A percentile compares a stretch with the other conserved stretches of the same genome.
Conservation (phyloP, 2,888 invertebrate species). For the Nomada fabriciana region DNA sequence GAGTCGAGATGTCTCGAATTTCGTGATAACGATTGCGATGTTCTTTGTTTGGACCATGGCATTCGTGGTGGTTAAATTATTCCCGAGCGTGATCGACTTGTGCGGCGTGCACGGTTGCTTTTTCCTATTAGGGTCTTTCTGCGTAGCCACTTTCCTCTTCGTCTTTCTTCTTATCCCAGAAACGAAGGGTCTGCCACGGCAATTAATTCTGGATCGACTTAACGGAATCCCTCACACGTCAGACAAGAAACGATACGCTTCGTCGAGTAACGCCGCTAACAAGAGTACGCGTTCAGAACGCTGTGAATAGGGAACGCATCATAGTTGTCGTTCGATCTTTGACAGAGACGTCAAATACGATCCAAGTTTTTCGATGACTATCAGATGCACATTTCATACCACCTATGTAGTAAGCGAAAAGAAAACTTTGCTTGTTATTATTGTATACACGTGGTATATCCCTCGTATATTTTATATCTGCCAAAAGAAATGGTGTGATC, state of each 20-base stretch:
- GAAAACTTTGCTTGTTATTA: not conserved
- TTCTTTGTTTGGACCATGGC: conserved; percentile 75
- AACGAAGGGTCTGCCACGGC: conserved; percentile 79
- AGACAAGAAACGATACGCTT: conserved; percentile 11
- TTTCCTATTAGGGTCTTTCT: conserved; percentile 74
- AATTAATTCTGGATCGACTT: conserved; percentile 78
- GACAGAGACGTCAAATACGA: not conserved
- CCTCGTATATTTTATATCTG: not conserved
- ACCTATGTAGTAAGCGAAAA: too few relatives aligned
- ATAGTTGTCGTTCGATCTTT: not conserved
- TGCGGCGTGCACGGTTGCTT: conserved; percentile 80
- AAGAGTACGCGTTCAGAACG: conserved; percentile 19
- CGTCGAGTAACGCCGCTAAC: not conserved
- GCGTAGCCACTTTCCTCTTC: conserved; percentile 73
- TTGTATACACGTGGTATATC: not conserved
- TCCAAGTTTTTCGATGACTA: not conserved
- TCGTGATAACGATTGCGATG: conserved; percentile 73
- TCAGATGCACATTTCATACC: too few relatives aligned
- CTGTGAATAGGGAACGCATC: not conserved
- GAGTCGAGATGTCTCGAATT: conserved; percentile 73
- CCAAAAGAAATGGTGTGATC: not conserved
- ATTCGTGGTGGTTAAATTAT: conserved; percentile 78
- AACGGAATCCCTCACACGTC: conserved; percentile 60
- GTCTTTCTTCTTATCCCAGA: conserved; percentile 77
- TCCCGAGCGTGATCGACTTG: conserved; percentile 67